Percentiles rank a stretch among this genome's conserved stretches.
Evolutionary conservation across 2,797 vertebrate genomes (phyloP).

Genomic region (Manis pentadactyla): DNA sequence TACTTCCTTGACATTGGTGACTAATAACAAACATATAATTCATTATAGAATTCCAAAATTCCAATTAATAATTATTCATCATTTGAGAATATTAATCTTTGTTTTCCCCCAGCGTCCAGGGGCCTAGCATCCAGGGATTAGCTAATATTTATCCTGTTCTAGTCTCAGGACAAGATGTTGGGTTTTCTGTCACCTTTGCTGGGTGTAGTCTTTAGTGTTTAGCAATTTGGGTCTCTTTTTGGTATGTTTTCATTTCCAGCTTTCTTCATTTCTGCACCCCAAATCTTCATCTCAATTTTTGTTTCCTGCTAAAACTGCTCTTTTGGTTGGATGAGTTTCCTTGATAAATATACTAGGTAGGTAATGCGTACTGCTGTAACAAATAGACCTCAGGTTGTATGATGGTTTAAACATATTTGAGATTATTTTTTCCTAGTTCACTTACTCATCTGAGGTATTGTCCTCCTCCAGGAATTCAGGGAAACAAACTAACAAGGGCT

Average conservation of each 20-base stretch:
- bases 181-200: not conserved
- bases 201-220: not conserved
- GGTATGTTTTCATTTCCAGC: not conserved
- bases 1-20: not conserved
- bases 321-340: not conserved
- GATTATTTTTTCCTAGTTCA: not conserved
- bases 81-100: not conserved
- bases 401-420: not conserved
- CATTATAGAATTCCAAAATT: not conserved
- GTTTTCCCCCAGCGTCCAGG: not conserved
- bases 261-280: not conserved
- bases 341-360: not conserved
- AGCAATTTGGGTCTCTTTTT: not conserved
- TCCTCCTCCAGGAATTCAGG: not conserved
- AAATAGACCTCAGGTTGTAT: not conserved
- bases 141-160: not conserved
- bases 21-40: not conserved
- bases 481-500: not conserved
- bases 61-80: not conserved
- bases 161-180: not conserved
- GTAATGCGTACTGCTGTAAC: not conserved
- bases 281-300: not conserved
- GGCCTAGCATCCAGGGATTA: not conserved
- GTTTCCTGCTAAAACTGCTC: not conserved
- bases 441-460: not conserved